Base-by-base conservation (phyloP, 2,888 invertebrate genomes). In the Alsophila aescularia region DNA sequence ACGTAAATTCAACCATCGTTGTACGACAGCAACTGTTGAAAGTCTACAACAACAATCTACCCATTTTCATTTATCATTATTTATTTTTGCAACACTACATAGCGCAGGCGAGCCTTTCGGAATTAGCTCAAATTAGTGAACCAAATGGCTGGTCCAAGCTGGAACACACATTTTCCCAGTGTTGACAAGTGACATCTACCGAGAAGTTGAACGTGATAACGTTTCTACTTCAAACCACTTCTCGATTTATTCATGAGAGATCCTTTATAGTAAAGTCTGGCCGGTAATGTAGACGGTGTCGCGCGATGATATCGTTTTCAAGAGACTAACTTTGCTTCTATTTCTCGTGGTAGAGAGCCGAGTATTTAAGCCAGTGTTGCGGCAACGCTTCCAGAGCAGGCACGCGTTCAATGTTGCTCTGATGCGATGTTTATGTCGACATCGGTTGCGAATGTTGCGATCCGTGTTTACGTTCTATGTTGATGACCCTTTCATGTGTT, bases 121-220 rank as follows among this genome's bases (percentile, higher is more conserved):
- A 72, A 76, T 81, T 77, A 77, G 69, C 73, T 70, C 52, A 65
- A 77, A 83, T 83, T 83, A 80, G 79, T 73, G 71, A 79, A 78
- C 73, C 78, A 81, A 83, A 85, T 79, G 77, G 75, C 77, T 76
- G 69, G 67, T 67, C 66, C 63, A 66, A 66, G 60, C 64, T 52
- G 62, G 66, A 72, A 76, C 69, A 69, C 70, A 67, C 70, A 69
- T 77, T 83, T 81, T 77, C 79, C 66, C 58, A 73, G 67, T 79
- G 81, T 81, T 81, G 80, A 84, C 81, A 80, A 76, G 63, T 75
- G 63, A 60, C 54, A 29, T 52, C 52, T 68, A 73, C 73, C 55
- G 69, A 43, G 52, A 54, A 31, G 60, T 60, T 58, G 2, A 27
- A 48, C 37, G 29, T 35, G 9, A 43, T 47, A 32, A 37, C 34